Conservation (phyloP, 2,113 vertebrate species). For the Mellivora capensis region DNA sequence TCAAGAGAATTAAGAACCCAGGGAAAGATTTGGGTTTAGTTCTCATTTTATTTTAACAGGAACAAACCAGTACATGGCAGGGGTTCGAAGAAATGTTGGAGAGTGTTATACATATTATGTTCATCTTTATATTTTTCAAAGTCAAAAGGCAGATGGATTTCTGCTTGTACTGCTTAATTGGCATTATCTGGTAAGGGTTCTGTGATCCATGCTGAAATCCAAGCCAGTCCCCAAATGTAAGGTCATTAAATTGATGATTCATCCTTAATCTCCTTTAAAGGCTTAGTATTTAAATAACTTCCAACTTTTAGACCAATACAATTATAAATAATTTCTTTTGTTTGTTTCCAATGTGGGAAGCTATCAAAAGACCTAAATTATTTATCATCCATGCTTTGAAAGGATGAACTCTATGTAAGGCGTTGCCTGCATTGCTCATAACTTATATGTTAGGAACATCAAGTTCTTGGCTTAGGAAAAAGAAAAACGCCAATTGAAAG, state of each 20-base stretch:
- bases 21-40: constrained; percentile 1
- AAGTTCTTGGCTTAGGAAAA: background rate
- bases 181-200: background rate
- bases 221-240: background rate
- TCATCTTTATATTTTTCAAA: constrained; percentile 21
- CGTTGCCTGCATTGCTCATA: background rate
- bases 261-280: constrained; percentile 23
- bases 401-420: background rate
- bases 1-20: constrained; percentile 33
- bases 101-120: constrained; percentile 2
- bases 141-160: constrained; percentile 49
- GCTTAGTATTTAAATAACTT: constrained; percentile 39
- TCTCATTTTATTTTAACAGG: constrained; percentile 19
- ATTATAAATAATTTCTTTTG: background rate
- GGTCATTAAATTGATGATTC: constrained; percentile 44
- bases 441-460: background rate
- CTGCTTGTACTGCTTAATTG: background rate
- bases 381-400: constrained; percentile 12
- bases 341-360: constrained; percentile 26
- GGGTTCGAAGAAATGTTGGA: background rate
- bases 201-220: constrained; percentile 1
- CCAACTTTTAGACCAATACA: constrained; percentile 26
- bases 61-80: background rate
- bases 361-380: background rate
- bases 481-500: background rate